These are phyloP conservation scores for Microctenopoma lineatum DNA, from an alignment of 2,797 vertebrate genomes.

Conservation along the genomic window DNA sequence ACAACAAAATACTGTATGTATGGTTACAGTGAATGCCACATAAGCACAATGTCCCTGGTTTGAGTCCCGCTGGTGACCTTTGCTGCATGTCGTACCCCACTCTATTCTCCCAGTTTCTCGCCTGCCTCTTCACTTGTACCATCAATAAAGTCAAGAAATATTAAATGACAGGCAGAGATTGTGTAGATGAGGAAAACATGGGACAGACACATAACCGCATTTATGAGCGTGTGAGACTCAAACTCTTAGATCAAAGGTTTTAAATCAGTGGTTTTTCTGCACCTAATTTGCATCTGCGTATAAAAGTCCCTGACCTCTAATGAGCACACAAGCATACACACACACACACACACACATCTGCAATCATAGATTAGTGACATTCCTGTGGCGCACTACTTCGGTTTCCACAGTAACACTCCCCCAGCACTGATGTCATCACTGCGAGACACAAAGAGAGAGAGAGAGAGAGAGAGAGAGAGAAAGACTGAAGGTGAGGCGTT, in stretches of 20 bases:
- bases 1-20: slow-evolving; percentile 12
- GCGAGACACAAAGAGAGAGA: slow-evolving; percentile 67
- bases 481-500: slow-evolving; percentile 37
- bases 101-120: too few species aligned
- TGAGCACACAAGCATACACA: slow-evolving; percentile 1
- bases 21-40: too few species aligned
- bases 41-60: too few species aligned
- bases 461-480: background rate
- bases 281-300: slow-evolving; percentile 17
- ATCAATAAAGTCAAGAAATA: too few species aligned
- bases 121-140: too few species aligned
- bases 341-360: slow-evolving; percentile 18
- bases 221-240: background rate
- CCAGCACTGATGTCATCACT: slow-evolving; percentile 71
- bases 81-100: too few species aligned
- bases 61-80: too few species aligned
- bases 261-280: background rate
- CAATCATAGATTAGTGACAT: slow-evolving; percentile 64
- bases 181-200: slow-evolving; percentile 2
- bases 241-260: slow-evolving; percentile 13
- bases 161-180: slow-evolving; percentile 10
- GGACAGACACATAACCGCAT: background rate
- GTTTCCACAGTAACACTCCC: slow-evolving; percentile 77
- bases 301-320: slow-evolving; percentile 33
- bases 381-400: slow-evolving; percentile 46